Base-by-base conservation (phyloP, 35 echinoderm and acorn worm species). In the Patiria miniata region DNA sequence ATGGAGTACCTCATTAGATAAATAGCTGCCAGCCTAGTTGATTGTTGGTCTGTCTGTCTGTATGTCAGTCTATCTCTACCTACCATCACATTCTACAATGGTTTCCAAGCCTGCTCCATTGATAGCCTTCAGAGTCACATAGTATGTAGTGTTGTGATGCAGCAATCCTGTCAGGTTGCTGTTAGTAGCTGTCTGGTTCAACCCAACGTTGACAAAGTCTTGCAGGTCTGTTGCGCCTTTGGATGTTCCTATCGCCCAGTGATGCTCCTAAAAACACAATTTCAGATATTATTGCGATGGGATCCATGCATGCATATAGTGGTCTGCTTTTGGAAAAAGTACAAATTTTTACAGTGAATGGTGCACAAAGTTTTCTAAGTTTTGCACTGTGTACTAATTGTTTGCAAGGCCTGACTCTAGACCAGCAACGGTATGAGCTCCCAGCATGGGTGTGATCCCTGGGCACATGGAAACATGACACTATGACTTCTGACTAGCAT, bases 81-180 rank as follows among this genome's bases (percentile, higher is more conserved):
- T 89, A 82, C 79, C 79, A 37, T 89, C 50, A 40, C 26, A 82
- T 81, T 82, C 77, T 57, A 42, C 8, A 26, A 87, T n/a, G 16
- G 39, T 76, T 36, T 73, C 80, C 39, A 90, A 77, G 2, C 88
- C 88, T 18, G 88, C 88, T 18, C 88, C 88, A 90, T 90, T 90
- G 78, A 59, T 9, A 42, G 79, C 79, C 51, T 54, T 90, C 8
- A 90, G 79, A 39, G 88, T 83, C 15, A 90, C 88, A 19, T 83
- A 90, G 60, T 90, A 90, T 26, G 44, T 52, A 52, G 51, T 52
- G 44, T 81, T 65, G 50, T 82, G 55, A 39, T 69, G 23, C 18
- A 81, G 39, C 17, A 47, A 9, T 17, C 79, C 88, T 36, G 65
- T 36, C 8, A 90, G 39, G 26, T 58, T 32, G 28, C 17, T 52